Conservation (phyloP, 1,140 invertebrate genomes). For the Nasonia giraulti region DNA sequence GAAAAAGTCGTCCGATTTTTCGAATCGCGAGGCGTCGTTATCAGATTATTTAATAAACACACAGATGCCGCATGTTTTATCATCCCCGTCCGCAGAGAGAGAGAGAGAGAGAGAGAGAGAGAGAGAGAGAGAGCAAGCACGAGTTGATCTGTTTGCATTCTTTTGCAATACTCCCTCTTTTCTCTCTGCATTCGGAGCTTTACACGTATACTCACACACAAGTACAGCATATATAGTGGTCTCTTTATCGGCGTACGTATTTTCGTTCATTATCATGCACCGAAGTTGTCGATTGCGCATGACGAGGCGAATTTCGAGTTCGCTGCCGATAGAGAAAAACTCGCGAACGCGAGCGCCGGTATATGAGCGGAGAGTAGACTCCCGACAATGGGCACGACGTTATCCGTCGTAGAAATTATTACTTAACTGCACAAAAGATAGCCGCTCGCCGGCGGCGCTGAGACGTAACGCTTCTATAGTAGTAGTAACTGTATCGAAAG, state of each 20-base stretch:
- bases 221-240: too few relatives aligned
- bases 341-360: too few relatives aligned
- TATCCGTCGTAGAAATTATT: background rate
- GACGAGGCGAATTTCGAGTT: background rate
- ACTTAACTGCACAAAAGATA: background rate
- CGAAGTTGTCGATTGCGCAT: background rate
- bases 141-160: slow-evolving; percentile 5
- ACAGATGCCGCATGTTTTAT: slow-evolving; percentile 20
- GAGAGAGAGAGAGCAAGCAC: background rate
- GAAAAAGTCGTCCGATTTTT: slow-evolving; percentile 7
- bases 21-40: background rate
- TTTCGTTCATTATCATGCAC: background rate
- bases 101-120: background rate
- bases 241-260: background rate
- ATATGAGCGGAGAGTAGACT: background rate
- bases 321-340: background rate
- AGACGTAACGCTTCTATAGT: too few relatives aligned
- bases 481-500: background rate
- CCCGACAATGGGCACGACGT: background rate
- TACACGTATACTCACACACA: too few relatives aligned
- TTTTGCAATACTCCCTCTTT: background rate
- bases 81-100: background rate
- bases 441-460: too few relatives aligned
- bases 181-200: too few relatives aligned
- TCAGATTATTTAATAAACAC: slow-evolving; percentile 38